Conservation (phyloP, 2,797 vertebrate genomes). For the Cercopithecus diana region DNA sequence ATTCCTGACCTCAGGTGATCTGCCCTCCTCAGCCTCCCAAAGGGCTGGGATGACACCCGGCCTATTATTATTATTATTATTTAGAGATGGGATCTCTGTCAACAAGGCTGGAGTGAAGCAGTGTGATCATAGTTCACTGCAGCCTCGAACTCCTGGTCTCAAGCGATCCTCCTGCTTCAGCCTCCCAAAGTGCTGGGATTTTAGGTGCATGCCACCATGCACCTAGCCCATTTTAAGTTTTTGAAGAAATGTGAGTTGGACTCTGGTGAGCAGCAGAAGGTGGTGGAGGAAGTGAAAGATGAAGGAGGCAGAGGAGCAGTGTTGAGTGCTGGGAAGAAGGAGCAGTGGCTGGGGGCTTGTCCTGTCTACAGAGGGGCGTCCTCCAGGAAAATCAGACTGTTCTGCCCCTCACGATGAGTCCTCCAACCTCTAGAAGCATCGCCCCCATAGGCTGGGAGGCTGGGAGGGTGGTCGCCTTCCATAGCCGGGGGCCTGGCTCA, state of each 20-base stretch:
- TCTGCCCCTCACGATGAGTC: not conserved
- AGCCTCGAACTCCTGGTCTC: too few relatives aligned
- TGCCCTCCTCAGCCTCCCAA: not conserved
- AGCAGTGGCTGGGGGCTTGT: too few relatives aligned
- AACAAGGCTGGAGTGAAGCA: too few relatives aligned
- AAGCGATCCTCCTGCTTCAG: too few relatives aligned
- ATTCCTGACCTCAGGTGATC: not conserved
- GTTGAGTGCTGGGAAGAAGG: not conserved
- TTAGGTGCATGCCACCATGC: too few relatives aligned
- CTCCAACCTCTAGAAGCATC: not conserved
- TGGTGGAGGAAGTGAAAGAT: not conserved
- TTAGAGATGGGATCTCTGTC: too few relatives aligned
- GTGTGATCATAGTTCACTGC: too few relatives aligned
- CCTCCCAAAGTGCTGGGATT: too few relatives aligned
- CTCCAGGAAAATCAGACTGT: not conserved
- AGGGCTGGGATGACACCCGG: not conserved
- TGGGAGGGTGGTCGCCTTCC: too few relatives aligned
- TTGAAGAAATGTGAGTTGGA: not conserved
- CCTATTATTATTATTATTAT: not conserved
- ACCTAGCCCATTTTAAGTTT: not conserved
- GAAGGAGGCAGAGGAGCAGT: too few relatives aligned
- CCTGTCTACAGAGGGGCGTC: not conserved
- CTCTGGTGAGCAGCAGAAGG: not conserved
- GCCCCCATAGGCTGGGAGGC: not conserved
- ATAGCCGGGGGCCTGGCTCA: not conserved